These are phyloP conservation scores for Leptopilina drosophilae DNA, from an alignment of 2,888 invertebrate genomes.

Conservation along the genomic window DNA sequence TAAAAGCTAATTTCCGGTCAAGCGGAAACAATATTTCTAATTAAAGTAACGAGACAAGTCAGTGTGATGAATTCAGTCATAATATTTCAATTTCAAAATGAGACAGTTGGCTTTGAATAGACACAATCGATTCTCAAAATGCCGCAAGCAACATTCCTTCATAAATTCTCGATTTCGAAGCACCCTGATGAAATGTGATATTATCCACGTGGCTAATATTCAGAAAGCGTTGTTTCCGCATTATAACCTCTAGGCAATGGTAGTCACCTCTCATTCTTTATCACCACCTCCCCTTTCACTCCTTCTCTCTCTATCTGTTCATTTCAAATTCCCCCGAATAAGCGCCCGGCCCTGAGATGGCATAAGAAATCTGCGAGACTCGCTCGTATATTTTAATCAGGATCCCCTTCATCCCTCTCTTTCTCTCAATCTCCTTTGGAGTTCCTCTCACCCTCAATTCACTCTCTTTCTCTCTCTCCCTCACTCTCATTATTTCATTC, in stretches of 20 bases:
- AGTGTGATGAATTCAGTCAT: too few species aligned
- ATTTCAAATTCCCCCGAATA: conserved; percentile 74
- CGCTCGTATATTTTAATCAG: conserved; percentile 75
- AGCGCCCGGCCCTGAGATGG: conserved; percentile 63
- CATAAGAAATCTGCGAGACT: conserved; percentile 65
- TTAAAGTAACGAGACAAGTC: too few species aligned
- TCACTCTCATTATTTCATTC: conserved; percentile 28
- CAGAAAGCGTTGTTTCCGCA: conserved; percentile 55
- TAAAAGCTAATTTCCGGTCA: too few species aligned
- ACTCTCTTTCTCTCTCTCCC: not conserved
- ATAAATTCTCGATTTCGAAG: conserved; percentile 53
- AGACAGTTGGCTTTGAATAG: too few species aligned
- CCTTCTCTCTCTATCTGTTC: conserved; percentile 56
- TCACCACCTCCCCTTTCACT: not conserved
- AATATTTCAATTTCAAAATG: not conserved
- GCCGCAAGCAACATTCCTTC: conserved; percentile 50
- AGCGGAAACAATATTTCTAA: too few species aligned
- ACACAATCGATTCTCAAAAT: conserved; percentile 37
- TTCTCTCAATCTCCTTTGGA: conserved; percentile 31
- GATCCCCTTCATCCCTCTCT: conserved; percentile 50
- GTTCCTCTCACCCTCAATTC: conserved; percentile 15
- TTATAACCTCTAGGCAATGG: conserved; percentile 50
- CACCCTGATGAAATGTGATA: conserved; percentile 49
- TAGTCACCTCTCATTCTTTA: conserved; percentile 46
- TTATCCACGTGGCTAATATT: conserved; percentile 63